A percentile compares a stretch with the other conserved stretches of the same genome.
Conservation (phyloP, 2,888 invertebrate species). For the Andrena bucephala region DNA sequence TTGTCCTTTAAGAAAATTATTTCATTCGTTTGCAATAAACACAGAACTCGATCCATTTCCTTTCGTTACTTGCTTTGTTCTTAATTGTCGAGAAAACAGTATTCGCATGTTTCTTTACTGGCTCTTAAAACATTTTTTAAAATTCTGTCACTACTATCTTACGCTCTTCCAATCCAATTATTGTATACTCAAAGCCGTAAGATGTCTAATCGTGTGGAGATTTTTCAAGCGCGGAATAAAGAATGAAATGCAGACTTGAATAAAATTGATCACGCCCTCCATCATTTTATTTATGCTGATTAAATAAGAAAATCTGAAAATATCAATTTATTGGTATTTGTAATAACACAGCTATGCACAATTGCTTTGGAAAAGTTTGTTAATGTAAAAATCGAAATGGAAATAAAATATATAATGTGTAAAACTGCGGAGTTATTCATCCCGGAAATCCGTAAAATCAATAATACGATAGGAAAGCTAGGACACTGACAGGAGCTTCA, state of each 20-base stretch:
- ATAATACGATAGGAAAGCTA: constrained; percentile 33
- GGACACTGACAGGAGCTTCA: constrained; percentile 11
- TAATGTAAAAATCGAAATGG: not conserved
- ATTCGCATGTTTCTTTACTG: not conserved
- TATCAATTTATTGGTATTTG: not conserved
- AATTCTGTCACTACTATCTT: not conserved
- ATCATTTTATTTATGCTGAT: not conserved
- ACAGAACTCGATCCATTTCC: not conserved
- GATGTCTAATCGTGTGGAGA: too few relatives aligned
- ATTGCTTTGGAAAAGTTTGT: not conserved
- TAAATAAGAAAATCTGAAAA: not conserved
- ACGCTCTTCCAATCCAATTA: not conserved
- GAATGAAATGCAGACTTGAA: not conserved
- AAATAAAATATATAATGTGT: not conserved
- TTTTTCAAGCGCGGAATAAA: not conserved
- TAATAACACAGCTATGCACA: not conserved
- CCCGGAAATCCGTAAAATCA: constrained; percentile 30
- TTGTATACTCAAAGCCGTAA: not conserved
- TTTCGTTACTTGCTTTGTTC: not conserved
- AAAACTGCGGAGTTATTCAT: not conserved
- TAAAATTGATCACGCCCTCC: not conserved
- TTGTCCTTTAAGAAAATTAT: constrained; percentile 25
- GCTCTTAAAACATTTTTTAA: not conserved
- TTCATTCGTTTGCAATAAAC: not conserved
- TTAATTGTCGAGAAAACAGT: not conserved